Percentiles rank a stretch among this genome's conserved stretches.
phyloP scores from a whole-genome alignment of 35 echinoderm and acorn worm species.

The Nesometra sesokonis region DNA sequence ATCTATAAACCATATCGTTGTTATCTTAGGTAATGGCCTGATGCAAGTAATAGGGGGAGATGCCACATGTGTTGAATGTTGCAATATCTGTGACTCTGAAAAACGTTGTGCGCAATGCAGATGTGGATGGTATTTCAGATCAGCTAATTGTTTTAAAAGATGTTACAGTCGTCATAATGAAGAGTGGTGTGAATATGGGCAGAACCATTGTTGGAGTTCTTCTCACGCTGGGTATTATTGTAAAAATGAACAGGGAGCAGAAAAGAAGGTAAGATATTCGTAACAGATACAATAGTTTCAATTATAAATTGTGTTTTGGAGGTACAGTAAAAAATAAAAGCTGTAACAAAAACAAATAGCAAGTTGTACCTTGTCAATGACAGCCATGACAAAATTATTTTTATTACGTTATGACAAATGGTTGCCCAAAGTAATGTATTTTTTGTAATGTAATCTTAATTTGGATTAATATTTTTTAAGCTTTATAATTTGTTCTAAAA shows the following conservation, averaged over 20 bases:
- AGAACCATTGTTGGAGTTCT: not conserved
- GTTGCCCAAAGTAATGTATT: too few species aligned
- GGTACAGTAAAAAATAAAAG: too few species aligned
- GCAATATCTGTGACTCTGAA: conserved; percentile 33
- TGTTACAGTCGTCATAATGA: conserved; percentile 14
- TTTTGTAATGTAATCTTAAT: too few species aligned
- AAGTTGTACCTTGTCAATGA: too few species aligned
- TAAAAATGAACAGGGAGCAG: not conserved
- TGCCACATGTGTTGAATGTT: conserved; percentile 51
- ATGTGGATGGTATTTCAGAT: conserved; percentile 36
- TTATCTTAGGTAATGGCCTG: conserved; percentile 46
- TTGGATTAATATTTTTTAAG: too few species aligned
- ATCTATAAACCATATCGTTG: too few species aligned
- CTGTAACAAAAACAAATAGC: too few species aligned
- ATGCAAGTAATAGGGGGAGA: conserved; percentile 46
- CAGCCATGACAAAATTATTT: too few species aligned
- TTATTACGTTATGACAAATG: too few species aligned
- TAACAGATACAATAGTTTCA: too few species aligned
- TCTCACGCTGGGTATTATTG: conserved; percentile 46
- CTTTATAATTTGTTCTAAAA: too few species aligned
- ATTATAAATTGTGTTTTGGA: too few species aligned
- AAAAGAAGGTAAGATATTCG: not conserved
- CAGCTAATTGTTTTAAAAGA: conserved; percentile 53
- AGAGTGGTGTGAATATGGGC: not conserved
- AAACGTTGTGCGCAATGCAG: conserved; percentile 51